A percentile compares a stretch with the other conserved stretches of the same genome.
phyloP scores from a whole-genome alignment of 2,797 vertebrate genomes.

The Zenarchopterus dispar region DNA sequence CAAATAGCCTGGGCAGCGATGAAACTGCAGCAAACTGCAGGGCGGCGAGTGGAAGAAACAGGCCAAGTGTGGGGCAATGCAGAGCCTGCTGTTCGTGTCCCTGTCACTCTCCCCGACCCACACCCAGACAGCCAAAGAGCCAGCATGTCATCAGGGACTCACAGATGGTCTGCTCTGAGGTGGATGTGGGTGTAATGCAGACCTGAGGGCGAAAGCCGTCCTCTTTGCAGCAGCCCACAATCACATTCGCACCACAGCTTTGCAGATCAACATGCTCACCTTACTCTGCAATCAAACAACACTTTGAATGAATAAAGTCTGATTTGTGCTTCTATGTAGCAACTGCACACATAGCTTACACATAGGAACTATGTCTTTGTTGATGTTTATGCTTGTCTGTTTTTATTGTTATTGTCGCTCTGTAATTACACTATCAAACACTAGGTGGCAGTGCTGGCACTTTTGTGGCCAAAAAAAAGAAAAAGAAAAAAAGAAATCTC shows the following conservation, averaged over 20 bases:
- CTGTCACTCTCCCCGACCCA: constrained; percentile 35
- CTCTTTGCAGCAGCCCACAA: constrained; percentile 67
- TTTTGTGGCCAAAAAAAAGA: too few relatives aligned
- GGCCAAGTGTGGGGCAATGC: constrained; percentile 58
- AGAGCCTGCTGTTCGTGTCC: constrained; percentile 51
- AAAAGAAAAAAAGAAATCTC: too few relatives aligned
- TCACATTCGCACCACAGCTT: constrained; percentile 61
- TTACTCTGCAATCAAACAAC: constrained; percentile 52
- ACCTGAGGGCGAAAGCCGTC: constrained; percentile 67
- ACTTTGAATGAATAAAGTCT: constrained; percentile 32
- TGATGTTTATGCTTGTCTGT: too few relatives aligned
- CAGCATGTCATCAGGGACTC: constrained; percentile 68
- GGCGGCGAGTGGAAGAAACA: constrained; percentile 46
- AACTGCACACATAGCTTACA: too few relatives aligned
- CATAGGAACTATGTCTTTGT: too few relatives aligned
- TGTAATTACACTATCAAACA: too few relatives aligned
- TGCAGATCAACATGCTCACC: constrained; percentile 56
- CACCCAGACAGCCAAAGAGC: constrained; percentile 62
- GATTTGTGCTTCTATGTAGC: too few relatives aligned
- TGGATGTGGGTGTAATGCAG: constrained; percentile 74
- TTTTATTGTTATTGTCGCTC: too few relatives aligned
- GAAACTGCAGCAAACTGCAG: constrained; percentile 69
- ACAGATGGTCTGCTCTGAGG: constrained; percentile 74
- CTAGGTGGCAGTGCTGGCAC: too few relatives aligned
- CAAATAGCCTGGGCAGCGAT: constrained; percentile 67